Conservation (phyloP, 1,140 invertebrate species). For the Homalodisca vitripennis region DNA sequence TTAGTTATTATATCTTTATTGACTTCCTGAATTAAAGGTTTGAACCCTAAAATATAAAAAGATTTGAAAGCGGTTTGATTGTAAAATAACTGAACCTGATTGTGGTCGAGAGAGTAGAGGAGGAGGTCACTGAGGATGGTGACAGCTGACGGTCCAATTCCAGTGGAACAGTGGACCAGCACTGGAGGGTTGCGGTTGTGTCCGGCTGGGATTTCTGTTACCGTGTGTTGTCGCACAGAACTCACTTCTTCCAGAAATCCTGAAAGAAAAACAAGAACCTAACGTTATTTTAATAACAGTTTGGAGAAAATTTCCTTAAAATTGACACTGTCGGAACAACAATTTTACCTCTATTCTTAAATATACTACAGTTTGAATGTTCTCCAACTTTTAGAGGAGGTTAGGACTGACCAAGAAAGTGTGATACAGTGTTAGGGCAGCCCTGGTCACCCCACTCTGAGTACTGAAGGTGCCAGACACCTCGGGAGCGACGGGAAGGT, state of each 20-base stretch:
- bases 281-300: no score
- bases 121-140: slow-evolving; percentile 78
- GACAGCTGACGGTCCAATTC: slow-evolving; percentile 69
- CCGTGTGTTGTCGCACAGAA: slow-evolving; percentile 71
- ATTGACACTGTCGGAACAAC: no score
- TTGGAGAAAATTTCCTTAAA: no score
- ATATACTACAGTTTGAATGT: no score
- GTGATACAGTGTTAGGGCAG: slow-evolving; percentile 61
- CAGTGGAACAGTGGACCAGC: slow-evolving; percentile 67
- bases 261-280: no score
- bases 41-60: no score
- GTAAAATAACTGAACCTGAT: slow-evolving; percentile 61
- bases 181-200: slow-evolving; percentile 69
- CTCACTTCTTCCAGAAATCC: slow-evolving; percentile 84
- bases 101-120: slow-evolving; percentile 82
- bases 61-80: no score
- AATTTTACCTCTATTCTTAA: no score
- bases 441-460: slow-evolving; percentile 72
- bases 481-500: slow-evolving; percentile 55
- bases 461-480: slow-evolving; percentile 81
- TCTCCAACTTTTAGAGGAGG: no score
- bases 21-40: no score
- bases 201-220: slow-evolving; percentile 61
- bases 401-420: slow-evolving; percentile 60
- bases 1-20: no score